These are phyloP conservation scores for Galeopterus variegatus DNA, from an alignment of 2,113 vertebrate genomes.

Conservation along the genomic window DNA sequence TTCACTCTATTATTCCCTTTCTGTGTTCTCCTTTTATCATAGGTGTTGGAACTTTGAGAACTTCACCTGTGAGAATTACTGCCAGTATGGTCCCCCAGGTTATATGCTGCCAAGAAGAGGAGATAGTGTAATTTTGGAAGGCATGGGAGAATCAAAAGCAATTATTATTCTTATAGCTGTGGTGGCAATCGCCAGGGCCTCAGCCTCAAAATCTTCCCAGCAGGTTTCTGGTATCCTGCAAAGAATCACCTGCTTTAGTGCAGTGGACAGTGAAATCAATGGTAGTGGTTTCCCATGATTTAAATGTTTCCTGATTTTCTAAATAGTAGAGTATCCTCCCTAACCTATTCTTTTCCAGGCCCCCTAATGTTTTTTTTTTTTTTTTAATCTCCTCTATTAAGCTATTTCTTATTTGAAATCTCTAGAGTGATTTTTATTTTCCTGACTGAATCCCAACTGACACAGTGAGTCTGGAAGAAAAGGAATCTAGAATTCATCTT, in stretches of 20 bases:
- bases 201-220: background rate
- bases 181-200: background rate
- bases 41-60: background rate
- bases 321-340: background rate
- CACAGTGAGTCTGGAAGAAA: background rate
- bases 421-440: background rate
- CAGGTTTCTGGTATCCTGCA: background rate
- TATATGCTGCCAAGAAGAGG: background rate
- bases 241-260: background rate
- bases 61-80: background rate
- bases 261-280: background rate
- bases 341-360: background rate
- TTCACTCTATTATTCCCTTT: background rate
- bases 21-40: background rate
- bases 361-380: background rate
- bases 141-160: background rate
- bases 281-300: background rate
- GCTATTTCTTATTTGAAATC: background rate
- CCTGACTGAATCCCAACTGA: background rate
- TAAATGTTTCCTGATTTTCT: conserved; percentile 33
- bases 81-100: background rate
- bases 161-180: background rate
- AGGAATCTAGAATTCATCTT: background rate
- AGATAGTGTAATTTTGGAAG: conserved; percentile 1
- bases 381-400: background rate